phyloP scores from a whole-genome alignment of 2,888 invertebrate genomes.

The Aporophyla lueneburgensis region DNA sequence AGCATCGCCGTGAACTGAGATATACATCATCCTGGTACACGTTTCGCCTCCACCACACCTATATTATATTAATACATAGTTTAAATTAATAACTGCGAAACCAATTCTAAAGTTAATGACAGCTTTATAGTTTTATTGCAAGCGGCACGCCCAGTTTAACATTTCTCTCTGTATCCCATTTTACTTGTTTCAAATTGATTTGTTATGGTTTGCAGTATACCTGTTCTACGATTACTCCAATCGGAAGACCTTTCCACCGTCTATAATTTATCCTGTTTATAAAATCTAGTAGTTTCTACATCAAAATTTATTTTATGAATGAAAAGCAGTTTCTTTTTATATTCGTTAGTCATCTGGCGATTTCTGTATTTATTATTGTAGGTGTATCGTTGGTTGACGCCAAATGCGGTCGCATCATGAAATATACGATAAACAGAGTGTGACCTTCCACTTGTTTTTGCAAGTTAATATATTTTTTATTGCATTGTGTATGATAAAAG shows the following conservation, averaged over 20 bases:
- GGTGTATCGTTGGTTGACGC: conserved; percentile 45
- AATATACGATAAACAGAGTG: conserved; percentile 53
- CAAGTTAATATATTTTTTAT: conserved; percentile 50
- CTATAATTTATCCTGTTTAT: conserved; percentile 21
- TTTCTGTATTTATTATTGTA: conserved; percentile 29
- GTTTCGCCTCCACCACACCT: conserved; percentile 66
- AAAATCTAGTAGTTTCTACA: conserved; percentile 29
- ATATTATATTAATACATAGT: conserved; percentile 68
- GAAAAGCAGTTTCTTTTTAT: conserved; percentile 19
- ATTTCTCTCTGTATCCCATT: conserved; percentile 34
- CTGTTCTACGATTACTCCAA: conserved; percentile 35
- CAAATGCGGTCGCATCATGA: conserved; percentile 61
- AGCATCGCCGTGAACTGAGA: conserved; percentile 78
- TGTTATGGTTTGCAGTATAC: conserved; percentile 21
- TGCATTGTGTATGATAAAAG: conserved; percentile 39
- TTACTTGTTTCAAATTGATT: conserved; percentile 35
- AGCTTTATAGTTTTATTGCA: conserved; percentile 41
- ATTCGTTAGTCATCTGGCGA: conserved; percentile 30
- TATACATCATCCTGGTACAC: conserved; percentile 78
- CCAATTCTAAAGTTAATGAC: conserved; percentile 58
- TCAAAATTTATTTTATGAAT: conserved; percentile 44
- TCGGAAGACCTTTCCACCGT: conserved; percentile 27
- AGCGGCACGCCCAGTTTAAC: conserved; percentile 1
- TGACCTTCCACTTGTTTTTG: conserved; percentile 62
- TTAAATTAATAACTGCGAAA: conserved; percentile 65